Evolutionary conservation across 2,797 vertebrate genomes (phyloP), one percentile per base, ranked within the genome.

Genomic region (Malacoctenus gilli): DNA sequence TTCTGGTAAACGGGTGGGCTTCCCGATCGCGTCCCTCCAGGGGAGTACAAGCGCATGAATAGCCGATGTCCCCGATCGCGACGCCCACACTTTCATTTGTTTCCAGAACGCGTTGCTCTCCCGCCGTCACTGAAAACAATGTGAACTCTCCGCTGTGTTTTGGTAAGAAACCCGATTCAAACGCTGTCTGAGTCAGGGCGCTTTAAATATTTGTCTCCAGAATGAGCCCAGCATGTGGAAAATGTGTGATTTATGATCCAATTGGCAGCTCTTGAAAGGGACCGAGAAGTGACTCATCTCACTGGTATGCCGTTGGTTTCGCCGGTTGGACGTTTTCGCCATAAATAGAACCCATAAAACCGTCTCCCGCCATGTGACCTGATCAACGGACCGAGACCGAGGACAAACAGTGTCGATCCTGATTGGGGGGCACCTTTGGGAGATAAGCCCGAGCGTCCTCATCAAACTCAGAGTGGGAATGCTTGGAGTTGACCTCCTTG

Each of bases 1-100:
- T 88, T 86, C 86, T 87, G 73, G 83, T 87, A 87, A 88, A 80
- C 49, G 85, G 75, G 80, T 65, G 82, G 73, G 81, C 82, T 87
- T 86, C 81, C 82, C 35, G 47, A 47, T 74, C 75, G 44, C 10
- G 6, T 71, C 52, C 69, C 85, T 80, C 74, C 72, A 71, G 82
- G 77, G 76, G 73, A 82, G 54, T 75, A 70, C 73, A 81, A 86
- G 70, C 75, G 70, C 54, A 79, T 83, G 78, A 83, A 84, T 85
- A 66, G 73, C 59, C 80, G 76, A 85, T 84, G 75, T 79, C 76
- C 67, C n/a, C 71, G 71, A 54, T 3, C 25, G 68, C 56, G 62
- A 44, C 60, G 71, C 60, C 49, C 30, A 36, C 8, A 1, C 85
- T 88, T 88, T 89, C 42, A 84, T 85, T 75, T 41, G 9, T 54